Conservation (phyloP, 2,797 vertebrate genomes). For the Notoglanidium macrostoma region DNA sequence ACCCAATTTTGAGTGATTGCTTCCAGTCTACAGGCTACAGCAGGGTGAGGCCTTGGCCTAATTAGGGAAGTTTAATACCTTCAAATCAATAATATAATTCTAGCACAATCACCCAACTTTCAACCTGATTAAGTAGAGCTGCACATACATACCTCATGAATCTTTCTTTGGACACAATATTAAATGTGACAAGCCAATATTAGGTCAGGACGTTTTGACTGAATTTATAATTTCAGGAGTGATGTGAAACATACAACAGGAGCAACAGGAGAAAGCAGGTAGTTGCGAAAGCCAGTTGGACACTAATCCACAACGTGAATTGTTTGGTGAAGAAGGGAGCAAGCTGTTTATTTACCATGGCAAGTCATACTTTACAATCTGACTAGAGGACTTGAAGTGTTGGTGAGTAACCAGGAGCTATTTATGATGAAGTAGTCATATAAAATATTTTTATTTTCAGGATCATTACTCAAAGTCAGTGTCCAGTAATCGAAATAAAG, state of each 20-base stretch:
- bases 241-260: not conserved
- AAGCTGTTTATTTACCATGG: not conserved
- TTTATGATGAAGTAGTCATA: not conserved
- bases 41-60: conserved; percentile 41
- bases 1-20: conserved; percentile 56
- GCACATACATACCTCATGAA: not conserved
- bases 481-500: not conserved
- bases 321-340: not conserved
- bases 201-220: not conserved
- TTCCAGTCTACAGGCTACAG: conserved; percentile 45
- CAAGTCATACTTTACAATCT: not conserved
- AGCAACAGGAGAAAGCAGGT: not conserved
- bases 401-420: not conserved
- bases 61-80: conserved; percentile 47
- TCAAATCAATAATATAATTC: conserved; percentile 44
- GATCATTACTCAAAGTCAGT: not conserved
- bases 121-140: conserved; percentile 26
- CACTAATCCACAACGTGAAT: not conserved
- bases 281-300: not conserved
- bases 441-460: not conserved
- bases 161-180: not conserved
- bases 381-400: not conserved
- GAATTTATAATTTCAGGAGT: not conserved
- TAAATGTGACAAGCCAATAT: not conserved
- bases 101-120: conserved; percentile 32